Evolutionary conservation across 2,888 invertebrate genomes (phyloP).

Genomic region (Nudaria mundana): DNA sequence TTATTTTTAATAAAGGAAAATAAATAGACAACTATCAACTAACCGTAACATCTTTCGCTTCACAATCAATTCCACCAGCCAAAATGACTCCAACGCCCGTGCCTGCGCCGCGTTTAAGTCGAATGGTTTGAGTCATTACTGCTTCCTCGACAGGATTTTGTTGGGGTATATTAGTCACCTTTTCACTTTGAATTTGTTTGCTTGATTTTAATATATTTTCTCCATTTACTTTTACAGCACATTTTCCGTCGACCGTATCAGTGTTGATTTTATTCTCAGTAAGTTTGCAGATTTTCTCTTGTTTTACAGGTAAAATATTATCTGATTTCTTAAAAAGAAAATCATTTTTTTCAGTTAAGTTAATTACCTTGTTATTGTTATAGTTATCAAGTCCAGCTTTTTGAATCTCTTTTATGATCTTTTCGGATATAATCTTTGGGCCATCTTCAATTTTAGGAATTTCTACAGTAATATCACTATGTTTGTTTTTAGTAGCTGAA

Average conservation of each 20-base stretch:
- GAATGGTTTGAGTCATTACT: constrained; percentile 51
- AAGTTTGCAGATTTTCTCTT: constrained; percentile 35
- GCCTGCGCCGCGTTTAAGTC: constrained; percentile 63
- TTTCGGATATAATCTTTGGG: constrained; percentile 56
- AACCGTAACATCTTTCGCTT: constrained; percentile 95
- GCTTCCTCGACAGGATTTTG: constrained; percentile 39
- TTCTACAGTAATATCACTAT: constrained; percentile 52
- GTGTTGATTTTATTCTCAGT: constrained; percentile 30
- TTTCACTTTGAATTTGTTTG: constrained; percentile 29
- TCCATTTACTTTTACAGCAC: constrained; percentile 19
- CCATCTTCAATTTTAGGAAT: constrained; percentile 58
- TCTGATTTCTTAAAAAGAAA: constrained; percentile 35
- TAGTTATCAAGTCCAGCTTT: constrained; percentile 58
- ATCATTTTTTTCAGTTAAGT: constrained; percentile 37
- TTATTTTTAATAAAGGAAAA: no score
- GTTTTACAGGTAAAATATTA: constrained; percentile 26
- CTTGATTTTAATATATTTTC: constrained; percentile 29
- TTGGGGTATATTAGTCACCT: constrained; percentile 36
- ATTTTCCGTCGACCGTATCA: constrained; percentile 15
- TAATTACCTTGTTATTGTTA: constrained; percentile 33
- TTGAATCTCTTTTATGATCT: constrained; percentile 61
- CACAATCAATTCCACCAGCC: constrained; percentile 94
- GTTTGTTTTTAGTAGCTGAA: constrained; percentile 62
- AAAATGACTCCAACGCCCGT: constrained; percentile 92
- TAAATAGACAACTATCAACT: constrained; percentile 42